Base-by-base conservation (phyloP, 2,113 vertebrate genomes). In the Mesitornis unicolor region DNA sequence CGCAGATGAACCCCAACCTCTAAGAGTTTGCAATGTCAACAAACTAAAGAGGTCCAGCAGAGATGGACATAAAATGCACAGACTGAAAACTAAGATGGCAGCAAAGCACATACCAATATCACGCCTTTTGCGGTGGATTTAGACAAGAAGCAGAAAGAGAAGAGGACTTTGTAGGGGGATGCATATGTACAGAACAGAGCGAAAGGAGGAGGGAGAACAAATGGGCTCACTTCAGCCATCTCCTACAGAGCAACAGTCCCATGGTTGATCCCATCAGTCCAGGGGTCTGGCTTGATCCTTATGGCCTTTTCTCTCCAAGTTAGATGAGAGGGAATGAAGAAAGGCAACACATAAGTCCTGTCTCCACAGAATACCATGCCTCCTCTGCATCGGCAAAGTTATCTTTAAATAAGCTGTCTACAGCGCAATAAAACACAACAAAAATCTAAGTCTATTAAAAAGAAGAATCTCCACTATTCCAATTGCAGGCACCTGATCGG, bases 291-390 rank as follows among this genome's bases (percentile, higher is more conserved):
- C 22, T 56, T 38, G 48, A 80, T 36, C 80, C 48, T 38, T 26
- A 0, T 0, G 21, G 75, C 43, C 22, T 36, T 63, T 75, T 16
- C 67, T 73, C 79, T 65, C 33, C 2, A n/a, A 6, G 24, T 24
- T 12, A 68, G 47, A 26, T 6, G 29, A 42, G 38, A 33, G 26
- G 31, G 35, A 50, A 16, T 4, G 35, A 82, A 87, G 47, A 64
- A 81, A 86, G 22, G 24, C 63, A 93, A 42, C 13, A 19, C 2
- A 0, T 0, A 0, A 59, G 45, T 18, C 29, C 69, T 31, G 9
- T 48, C 67, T 59, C 47, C 50, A 33, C 68, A 35, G 20, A 73
- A 73, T 6, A 38, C 59, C 3, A 2, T 5, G 36, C 12, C 60
- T 48, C 43, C 64, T 48, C 31, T 28, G 20, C 65, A 40, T 9